These are phyloP conservation scores for Astur gentilis DNA, from an alignment of 2,113 vertebrate species.

Conservation along the genomic window DNA sequence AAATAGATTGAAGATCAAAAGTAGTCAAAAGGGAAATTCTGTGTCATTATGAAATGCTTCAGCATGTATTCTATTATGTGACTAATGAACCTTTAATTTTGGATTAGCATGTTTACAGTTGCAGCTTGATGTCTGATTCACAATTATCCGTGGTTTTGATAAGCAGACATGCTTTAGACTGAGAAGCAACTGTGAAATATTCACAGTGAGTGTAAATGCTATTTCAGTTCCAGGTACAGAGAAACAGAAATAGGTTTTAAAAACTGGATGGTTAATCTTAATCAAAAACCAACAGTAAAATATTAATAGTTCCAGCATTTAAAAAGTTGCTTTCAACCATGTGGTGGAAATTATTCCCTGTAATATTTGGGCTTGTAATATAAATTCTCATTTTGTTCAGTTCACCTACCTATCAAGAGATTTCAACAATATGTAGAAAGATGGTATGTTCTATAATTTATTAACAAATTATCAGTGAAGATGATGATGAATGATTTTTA, in stretches of 20 bases:
- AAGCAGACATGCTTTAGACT: neutral
- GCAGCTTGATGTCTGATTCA: constrained; percentile 39
- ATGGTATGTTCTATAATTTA: neutral
- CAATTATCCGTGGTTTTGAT: constrained; percentile 7
- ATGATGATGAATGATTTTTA: neutral
- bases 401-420: neutral
- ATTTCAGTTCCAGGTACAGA: neutral
- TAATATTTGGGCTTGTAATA: neutral
- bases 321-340: neutral
- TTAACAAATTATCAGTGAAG: neutral
- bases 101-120: constrained; percentile 47
- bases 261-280: constrained; percentile 24
- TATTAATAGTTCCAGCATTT: neutral
- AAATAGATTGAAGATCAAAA: constrained; percentile 67
- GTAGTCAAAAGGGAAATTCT: constrained; percentile 64
- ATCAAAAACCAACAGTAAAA: neutral
- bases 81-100: constrained; percentile 68
- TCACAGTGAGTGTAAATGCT: constrained; percentile 33
- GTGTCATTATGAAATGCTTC: constrained; percentile 34
- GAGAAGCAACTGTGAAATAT: constrained; percentile 40
- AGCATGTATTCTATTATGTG: constrained; percentile 37
- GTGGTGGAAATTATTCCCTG: neutral
- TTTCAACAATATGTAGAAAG: neutral
- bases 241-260: constrained; percentile 8
- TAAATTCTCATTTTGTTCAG: neutral